Conservation (phyloP, 2,888 invertebrate genomes). For the Chesias legatella region DNA sequence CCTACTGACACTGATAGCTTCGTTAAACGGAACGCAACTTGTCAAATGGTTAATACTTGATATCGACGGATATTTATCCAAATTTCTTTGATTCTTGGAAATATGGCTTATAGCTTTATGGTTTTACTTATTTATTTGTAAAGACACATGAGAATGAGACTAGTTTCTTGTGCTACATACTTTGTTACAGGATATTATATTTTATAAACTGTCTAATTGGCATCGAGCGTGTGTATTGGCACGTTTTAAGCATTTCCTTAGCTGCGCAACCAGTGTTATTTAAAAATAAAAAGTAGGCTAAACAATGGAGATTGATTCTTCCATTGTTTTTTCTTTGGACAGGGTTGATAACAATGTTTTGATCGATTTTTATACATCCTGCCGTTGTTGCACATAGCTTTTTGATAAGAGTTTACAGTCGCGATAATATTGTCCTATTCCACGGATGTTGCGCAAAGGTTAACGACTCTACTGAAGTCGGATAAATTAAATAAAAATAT, state of each 20-base stretch:
- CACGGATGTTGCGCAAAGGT: slow-evolving; percentile 36
- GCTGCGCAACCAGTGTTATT: slow-evolving; percentile 38
- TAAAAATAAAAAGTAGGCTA: slow-evolving; percentile 50
- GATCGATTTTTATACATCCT: slow-evolving; percentile 61
- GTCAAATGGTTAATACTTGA: too few relatives aligned
- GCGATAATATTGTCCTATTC: slow-evolving; percentile 21
- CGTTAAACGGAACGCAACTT: slow-evolving; percentile 45
- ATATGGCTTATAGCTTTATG: too few relatives aligned
- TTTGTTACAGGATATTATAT: too few relatives aligned
- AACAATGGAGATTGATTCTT: slow-evolving; percentile 66
- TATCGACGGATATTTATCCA: too few relatives aligned
- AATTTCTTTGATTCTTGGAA: too few relatives aligned
- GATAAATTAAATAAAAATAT: slow-evolving; percentile 20
- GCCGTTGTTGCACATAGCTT: slow-evolving; percentile 47
- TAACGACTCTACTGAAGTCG: slow-evolving; percentile 23
- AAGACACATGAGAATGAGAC: too few relatives aligned
- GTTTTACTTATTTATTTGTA: too few relatives aligned
- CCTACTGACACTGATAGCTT: slow-evolving; percentile 72
- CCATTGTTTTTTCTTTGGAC: slow-evolving; percentile 63
- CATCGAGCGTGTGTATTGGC: slow-evolving; percentile 48
- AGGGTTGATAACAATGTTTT: slow-evolving; percentile 52
- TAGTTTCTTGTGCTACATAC: too few relatives aligned
- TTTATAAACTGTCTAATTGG: too few relatives aligned
- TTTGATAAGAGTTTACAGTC: slow-evolving; percentile 31
- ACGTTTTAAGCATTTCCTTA: slow-evolving; percentile 55